Evolutionary conservation across 2,113 vertebrate genomes (phyloP), one percentile per base, ranked within the genome.

Genomic region (Phaethornis superciliosus): DNA sequence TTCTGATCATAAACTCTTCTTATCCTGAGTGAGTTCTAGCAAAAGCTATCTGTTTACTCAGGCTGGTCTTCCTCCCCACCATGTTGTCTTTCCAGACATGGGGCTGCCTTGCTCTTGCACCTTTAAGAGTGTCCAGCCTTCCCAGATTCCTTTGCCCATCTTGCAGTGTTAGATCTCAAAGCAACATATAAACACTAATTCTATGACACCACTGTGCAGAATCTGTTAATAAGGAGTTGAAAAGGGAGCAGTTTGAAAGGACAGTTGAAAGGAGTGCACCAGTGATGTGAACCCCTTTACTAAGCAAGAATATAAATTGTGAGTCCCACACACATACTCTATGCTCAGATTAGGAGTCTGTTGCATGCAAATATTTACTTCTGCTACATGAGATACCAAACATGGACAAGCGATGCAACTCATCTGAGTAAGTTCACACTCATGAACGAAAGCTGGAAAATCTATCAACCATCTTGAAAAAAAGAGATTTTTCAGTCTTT

Each of bases 241-340:
- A 40, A 40, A 40, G 13, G 40, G 40, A 40, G 40, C 40, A 40
- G 40, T 40, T 40, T 40, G 40, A 40, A 40, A 40, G 40, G 20
- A 27, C 27, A 44, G 18, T 14, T 62, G 33, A 62, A 80, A 35
- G 27, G 32, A 56, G 33, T 54, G 46, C 37, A 55, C 37, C 72
- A 60, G 33, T 62, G 40, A 60, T 13, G 5, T 4, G 33, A 83
- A 55, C 19, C 15, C 33, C 60, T 60, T 9, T 72, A 59, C 47
- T 35, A 47, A 67, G 37, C 21, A 49, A 23, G 21, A 60, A 24
- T 3, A 77, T 27, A 70, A 77, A 16, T 27, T 22, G 7, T 0
- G 0, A 42, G 40, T 51, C 78, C 7, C 14, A 1, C 19, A 10
- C 23, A 12, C 6, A 17, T 15, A 15, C 9, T 3, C 24, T 30